A percentile compares a stretch with the other conserved stretches of the same genome.
These are phyloP conservation scores for Nymphalis polychloros DNA, from an alignment of 2,888 invertebrate genomes.

Conservation along the genomic window DNA sequence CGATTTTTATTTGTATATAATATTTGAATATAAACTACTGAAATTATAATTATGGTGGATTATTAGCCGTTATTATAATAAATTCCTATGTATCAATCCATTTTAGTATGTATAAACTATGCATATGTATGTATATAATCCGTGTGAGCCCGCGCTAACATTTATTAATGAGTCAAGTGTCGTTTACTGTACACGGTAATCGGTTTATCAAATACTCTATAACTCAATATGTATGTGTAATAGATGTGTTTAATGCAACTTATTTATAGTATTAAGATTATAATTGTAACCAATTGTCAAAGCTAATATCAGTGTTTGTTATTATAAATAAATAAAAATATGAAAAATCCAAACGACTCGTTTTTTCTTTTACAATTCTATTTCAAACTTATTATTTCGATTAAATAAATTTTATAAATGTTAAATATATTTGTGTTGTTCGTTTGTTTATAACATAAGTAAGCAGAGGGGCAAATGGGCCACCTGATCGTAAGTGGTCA, in stretches of 20 bases:
- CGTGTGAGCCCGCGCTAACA: neutral
- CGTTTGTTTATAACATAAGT: too few relatives aligned
- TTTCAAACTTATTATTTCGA: too few relatives aligned
- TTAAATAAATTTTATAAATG: too few relatives aligned
- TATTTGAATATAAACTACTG: too few relatives aligned
- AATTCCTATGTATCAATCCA: too few relatives aligned
- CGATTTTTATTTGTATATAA: too few relatives aligned
- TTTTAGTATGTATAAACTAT: too few relatives aligned
- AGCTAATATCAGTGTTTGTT: constrained; percentile 56
- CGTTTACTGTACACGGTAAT: constrained; percentile 15
- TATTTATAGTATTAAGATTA: constrained; percentile 41
- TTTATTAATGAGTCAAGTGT: constrained; percentile 14
- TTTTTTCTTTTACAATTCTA: constrained; percentile 5
- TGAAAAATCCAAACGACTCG: constrained; percentile 18
- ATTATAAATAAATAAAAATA: constrained; percentile 50
- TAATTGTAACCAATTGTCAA: constrained; percentile 45
- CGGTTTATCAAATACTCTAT: constrained; percentile 25
- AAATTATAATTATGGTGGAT: too few relatives aligned
- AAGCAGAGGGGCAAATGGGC: too few relatives aligned
- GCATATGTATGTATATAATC: neutral
- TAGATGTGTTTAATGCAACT: constrained; percentile 42
- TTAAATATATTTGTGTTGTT: too few relatives aligned
- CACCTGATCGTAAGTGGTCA: too few relatives aligned
- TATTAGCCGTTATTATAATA: too few relatives aligned
- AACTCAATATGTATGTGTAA: constrained; percentile 33